Evolutionary conservation across 2,888 invertebrate species (phyloP).

Genomic region (Sarcophaga rosellei): DNA sequence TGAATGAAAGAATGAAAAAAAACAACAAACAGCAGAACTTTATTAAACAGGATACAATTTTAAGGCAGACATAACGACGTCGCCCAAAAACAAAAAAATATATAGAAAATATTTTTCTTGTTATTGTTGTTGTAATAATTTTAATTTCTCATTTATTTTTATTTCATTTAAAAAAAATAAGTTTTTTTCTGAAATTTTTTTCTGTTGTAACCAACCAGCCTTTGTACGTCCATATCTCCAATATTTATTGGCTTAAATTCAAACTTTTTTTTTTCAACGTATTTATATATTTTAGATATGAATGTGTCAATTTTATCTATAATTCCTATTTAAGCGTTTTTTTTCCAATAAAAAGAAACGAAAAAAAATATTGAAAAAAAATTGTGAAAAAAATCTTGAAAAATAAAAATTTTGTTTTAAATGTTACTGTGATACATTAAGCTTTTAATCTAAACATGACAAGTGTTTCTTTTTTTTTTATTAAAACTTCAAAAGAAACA

Average conservation of each 20-base stretch:
- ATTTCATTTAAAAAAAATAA: slow-evolving; percentile 29
- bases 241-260: slow-evolving; percentile 45
- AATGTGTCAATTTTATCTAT: slow-evolving; percentile 67
- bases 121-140: slow-evolving; percentile 1
- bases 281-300: slow-evolving; percentile 60
- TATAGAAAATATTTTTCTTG: background rate
- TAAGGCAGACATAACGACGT: slow-evolving; percentile 64
- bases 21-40: slow-evolving; percentile 31
- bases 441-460: slow-evolving; percentile 74
- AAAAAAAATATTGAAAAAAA: background rate
- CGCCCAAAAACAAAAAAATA: slow-evolving; percentile 24
- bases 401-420: background rate
- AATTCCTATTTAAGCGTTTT: slow-evolving; percentile 63
- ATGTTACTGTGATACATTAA: slow-evolving; percentile 63
- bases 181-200: slow-evolving; percentile 20
- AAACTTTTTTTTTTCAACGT: slow-evolving; percentile 41
- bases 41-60: slow-evolving; percentile 3
- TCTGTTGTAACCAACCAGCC: slow-evolving; percentile 13
- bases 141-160: slow-evolving; percentile 38
- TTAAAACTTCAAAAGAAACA: background rate
- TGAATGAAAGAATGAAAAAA: background rate
- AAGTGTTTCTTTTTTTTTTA: slow-evolving; percentile 71
- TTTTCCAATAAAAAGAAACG: background rate
- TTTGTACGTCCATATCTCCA: slow-evolving; percentile 32
- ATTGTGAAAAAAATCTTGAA: background rate